Conservation (phyloP, 2,888 invertebrate genomes). For the Lochmaea capreae region DNA sequence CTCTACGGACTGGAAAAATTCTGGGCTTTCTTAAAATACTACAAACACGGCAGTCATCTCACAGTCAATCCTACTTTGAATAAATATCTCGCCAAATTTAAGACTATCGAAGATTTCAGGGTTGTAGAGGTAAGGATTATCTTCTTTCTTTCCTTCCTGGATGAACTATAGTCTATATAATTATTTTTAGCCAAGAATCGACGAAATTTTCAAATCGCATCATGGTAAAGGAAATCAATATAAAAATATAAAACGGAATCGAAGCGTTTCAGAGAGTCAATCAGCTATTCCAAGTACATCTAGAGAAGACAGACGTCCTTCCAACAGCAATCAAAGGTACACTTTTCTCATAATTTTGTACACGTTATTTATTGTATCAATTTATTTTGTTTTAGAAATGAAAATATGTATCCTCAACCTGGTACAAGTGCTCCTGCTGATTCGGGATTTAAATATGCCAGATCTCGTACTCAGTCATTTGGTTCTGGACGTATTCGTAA, state of each 20-base stretch:
- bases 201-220: slow-evolving; percentile 68
- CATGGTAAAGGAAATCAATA: slow-evolving; percentile 66
- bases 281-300: slow-evolving; percentile 51
- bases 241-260: slow-evolving; percentile 69
- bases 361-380: background rate
- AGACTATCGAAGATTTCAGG: slow-evolving; percentile 90
- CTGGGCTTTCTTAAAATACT: slow-evolving; percentile 99
- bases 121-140: slow-evolving; percentile 75
- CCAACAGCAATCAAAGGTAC: slow-evolving; percentile 51
- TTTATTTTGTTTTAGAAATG: slow-evolving; percentile 48
- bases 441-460: slow-evolving; percentile 56
- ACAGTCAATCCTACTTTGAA: slow-evolving; percentile 80
- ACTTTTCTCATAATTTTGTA: background rate
- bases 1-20: slow-evolving; percentile 99
- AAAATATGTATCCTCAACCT: slow-evolving; percentile 57
- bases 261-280: slow-evolving; percentile 76
- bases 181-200: slow-evolving; percentile 71
- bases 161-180: slow-evolving; percentile 14
- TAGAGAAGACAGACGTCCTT: slow-evolving; percentile 48
- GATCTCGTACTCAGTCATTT: slow-evolving; percentile 62
- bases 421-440: slow-evolving; percentile 63
- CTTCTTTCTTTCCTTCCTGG: no score
- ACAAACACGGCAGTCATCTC: slow-evolving; percentile 81
- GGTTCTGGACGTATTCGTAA: slow-evolving; percentile 61
- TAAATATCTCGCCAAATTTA: slow-evolving; percentile 81